Base-by-base conservation (phyloP, 2,797 vertebrate species). In the Champsocephalus gunnari region DNA sequence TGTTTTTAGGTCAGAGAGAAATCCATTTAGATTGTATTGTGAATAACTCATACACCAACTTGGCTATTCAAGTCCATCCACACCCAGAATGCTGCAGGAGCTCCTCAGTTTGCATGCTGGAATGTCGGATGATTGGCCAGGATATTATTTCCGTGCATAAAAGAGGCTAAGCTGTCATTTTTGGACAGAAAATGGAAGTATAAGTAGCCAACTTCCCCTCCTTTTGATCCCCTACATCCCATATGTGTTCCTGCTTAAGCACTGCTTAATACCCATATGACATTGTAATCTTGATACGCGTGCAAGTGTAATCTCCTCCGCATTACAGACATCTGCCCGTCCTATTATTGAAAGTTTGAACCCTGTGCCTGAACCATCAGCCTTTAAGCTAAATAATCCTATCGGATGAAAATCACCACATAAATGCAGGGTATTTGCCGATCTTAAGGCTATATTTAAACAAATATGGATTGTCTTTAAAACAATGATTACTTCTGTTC, bases 241-340 rank as follows among this genome's bases (percentile, higher is more conserved):
- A 59, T 87, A 71, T 88, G 83, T 85, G 89, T 85, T 79, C 61
- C 79, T 55, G 70, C 71, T 66, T 63, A 71, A 87, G 54, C 82
- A 76, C 21, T 21, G 21, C 21, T 79, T 84, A 87, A 87, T 83
- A 74, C 78, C 59, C 71, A 80, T 80, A 70, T 78, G 58, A 83
- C 81, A 79, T 76, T 71, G 65, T 89, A 83, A 87, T 90, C 82
- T 86, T 54, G 57, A 83, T 77, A 77, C 80, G 71, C 66, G 3
- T 81, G 71, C 60, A 32, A 74, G 67, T 77, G 44, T 87, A 82
- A 89, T 90, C 79, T 84, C 69, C 60, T 67, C 44, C 13, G 45
- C 66, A 69, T 75, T 77, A 70, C 49, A 70, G 66, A 71, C 80
- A 78, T 86, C 79, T 86, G 80, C 82, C 77, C 3, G 3, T 47